Evolutionary conservation across 2,888 invertebrate genomes (phyloP).

Genomic region (Schizotus pectinicornis): DNA sequence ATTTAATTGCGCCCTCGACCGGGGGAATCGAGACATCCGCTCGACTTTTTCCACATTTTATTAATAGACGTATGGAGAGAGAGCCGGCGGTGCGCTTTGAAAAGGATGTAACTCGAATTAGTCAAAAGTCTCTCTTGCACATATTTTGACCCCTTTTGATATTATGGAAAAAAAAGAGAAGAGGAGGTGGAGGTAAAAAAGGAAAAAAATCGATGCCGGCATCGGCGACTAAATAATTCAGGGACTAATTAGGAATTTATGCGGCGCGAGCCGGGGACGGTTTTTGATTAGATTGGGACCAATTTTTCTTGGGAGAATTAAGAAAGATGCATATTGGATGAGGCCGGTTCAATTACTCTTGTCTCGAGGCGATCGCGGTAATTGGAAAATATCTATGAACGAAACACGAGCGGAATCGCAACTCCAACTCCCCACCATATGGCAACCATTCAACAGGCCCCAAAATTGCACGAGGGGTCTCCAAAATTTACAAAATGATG

Average conservation of each 20-base stretch:
- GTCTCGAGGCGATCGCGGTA: neutral
- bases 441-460: no score
- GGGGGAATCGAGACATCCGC: no score
- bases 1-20: no score
- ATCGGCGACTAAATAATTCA: constrained; percentile 6
- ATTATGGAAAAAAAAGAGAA: neutral
- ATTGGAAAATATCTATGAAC: neutral
- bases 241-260: constrained; percentile 11
- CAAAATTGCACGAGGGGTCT: no score
- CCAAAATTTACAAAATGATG: no score
- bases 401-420: no score
- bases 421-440: no score
- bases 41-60: no score
- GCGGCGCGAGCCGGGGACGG: constrained; percentile 11
- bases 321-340: constrained; percentile 55
- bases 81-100: no score
- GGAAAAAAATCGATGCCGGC: neutral
- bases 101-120: neutral
- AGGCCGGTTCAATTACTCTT: constrained; percentile 49
- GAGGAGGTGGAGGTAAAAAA: neutral
- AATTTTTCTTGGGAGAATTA: constrained; percentile 54
- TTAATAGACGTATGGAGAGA: neutral
- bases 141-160: neutral
- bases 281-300: constrained; percentile 48
- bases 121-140: neutral